Evolutionary conservation across 2,888 invertebrate species (phyloP), one percentile per base, ranked within the genome.

Genomic region (Phorcus lineatus): DNA sequence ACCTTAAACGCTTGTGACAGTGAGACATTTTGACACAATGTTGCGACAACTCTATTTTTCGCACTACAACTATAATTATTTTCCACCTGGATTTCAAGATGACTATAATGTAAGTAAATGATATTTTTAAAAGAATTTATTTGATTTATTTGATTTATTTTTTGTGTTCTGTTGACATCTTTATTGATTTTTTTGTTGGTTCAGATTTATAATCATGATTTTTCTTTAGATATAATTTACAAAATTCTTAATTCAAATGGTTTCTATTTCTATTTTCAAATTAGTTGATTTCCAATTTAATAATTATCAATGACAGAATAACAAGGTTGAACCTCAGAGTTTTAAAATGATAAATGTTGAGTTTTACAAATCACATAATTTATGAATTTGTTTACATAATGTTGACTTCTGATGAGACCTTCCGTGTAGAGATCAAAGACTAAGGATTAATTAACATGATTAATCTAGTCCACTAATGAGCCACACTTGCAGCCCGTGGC

Each of bases 41-140:
- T 70, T 70, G 70, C 70, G 70, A 70, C 70, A 70, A 24, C 70
- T 70, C n/a, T 70, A 70, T 70, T 70, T 70, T 70, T 70, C 70
- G 11, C 70, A 70, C 36, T 70, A 70, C 70, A 70, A 40, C 70
- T 70, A 36, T 36, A 40, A 70, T 70, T 70, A 70, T 70, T 70
- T 70, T 31, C 19, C 70, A n/a, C 31, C 70, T 31, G 70, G 70
- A 16, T 17, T 70, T 17, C 70, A 70, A 36, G 70, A 70, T 70
- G 70, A 70, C 28, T 70, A 70, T 31, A 70, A 70, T 40, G 70
- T 70, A 70, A 70, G 70, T 70, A 70, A 70, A 16, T n/a, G 17
- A 17, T 28, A 57, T 19, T 22, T 4, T 28, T 31, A 17, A 11
- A 36, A 31, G 11, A 70, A 70, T 28, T 40, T 28, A n/a, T 62